Evolutionary conservation across 2,888 invertebrate species (phyloP), one percentile per base, ranked within the genome.

Genomic region (Coleophora deauratella): DNA sequence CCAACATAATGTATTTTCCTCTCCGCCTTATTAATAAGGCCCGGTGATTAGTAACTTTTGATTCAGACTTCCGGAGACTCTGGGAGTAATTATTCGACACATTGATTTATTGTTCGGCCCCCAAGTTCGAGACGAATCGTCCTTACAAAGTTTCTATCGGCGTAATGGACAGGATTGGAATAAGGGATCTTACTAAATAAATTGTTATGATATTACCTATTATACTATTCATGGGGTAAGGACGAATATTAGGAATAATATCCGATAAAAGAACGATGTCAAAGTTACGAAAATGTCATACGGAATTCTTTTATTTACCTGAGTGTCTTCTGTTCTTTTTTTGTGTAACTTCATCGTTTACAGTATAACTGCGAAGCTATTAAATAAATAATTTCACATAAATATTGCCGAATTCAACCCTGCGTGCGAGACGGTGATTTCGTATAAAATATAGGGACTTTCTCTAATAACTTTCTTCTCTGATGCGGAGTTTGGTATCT

Each of bases 61-160:
- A 79, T 78, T 78, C 63, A 55, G 59, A 72, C 62, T 72, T 67
- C 44, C 48, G 56, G 61, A 66, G 62, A 63, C 59, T 52, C 59
- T 76, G 78, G 65, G 70, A 76, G 77, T 73, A 75, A 82, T 81
- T 80, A 79, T 78, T 79, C 72, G 78, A 80, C 80, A 78, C 78
- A 79, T 84, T 84, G 82, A 84, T 84, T 84, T 81, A 84, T 84
- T 80, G 76, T 77, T 69, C 66, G 57, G 53, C 42, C 49, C 53
- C 46, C 46, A 72, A 79, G 62, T 77, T 76, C 57, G 48, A 57
- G 66, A 68, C 66, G 61, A 58, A 59, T 66, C 59, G 62, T 63
- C 61, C 59, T 57, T 42, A 46, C 46, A 53, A 62, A 57, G 49
- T 51, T 62, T 52, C 47, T 50, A 65, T 60, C 65, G 62, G 55